Evolutionary conservation across 2,888 invertebrate species (phyloP).

Genomic region (Notodonta dromedarius): DNA sequence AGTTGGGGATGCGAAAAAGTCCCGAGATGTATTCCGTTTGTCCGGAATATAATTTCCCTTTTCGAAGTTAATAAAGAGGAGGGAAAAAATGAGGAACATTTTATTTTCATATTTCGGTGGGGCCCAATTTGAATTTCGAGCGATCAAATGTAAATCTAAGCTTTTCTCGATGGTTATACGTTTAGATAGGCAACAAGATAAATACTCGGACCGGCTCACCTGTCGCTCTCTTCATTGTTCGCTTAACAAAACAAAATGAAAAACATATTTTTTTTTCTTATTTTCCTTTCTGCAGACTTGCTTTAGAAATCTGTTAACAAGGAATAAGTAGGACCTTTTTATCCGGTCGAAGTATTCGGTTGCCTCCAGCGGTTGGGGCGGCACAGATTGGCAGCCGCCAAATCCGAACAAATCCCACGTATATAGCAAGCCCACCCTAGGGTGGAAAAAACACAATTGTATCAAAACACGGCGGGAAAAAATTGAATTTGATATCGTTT

Average conservation of each 20-base stretch:
- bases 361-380: slow-evolving; percentile 62
- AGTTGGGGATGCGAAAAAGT: slow-evolving; percentile 29
- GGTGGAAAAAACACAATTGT: slow-evolving; percentile 64
- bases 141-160: slow-evolving; percentile 35
- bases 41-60: slow-evolving; percentile 28
- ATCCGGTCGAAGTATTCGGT: slow-evolving; percentile 68
- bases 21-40: slow-evolving; percentile 20
- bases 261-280: slow-evolving; percentile 38
- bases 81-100: slow-evolving; percentile 23
- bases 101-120: slow-evolving; percentile 23
- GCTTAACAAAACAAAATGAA: slow-evolving; percentile 43
- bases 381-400: slow-evolving; percentile 71
- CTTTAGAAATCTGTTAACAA: slow-evolving; percentile 70
- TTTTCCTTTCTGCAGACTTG: slow-evolving; percentile 42
- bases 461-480: slow-evolving; percentile 56
- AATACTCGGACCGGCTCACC: slow-evolving; percentile 27
- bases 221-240: slow-evolving; percentile 41
- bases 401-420: slow-evolving; percentile 74
- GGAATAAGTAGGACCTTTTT: slow-evolving; percentile 67
- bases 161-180: slow-evolving; percentile 32
- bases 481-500: slow-evolving; percentile 15
- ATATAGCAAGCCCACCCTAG: slow-evolving; percentile 45
- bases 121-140: slow-evolving; percentile 25
- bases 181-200: slow-evolving; percentile 24
- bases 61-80: slow-evolving; percentile 26